These are phyloP conservation scores for Corythornis vintsioides DNA, from an alignment of 2,113 vertebrate species.

Conservation along the genomic window DNA sequence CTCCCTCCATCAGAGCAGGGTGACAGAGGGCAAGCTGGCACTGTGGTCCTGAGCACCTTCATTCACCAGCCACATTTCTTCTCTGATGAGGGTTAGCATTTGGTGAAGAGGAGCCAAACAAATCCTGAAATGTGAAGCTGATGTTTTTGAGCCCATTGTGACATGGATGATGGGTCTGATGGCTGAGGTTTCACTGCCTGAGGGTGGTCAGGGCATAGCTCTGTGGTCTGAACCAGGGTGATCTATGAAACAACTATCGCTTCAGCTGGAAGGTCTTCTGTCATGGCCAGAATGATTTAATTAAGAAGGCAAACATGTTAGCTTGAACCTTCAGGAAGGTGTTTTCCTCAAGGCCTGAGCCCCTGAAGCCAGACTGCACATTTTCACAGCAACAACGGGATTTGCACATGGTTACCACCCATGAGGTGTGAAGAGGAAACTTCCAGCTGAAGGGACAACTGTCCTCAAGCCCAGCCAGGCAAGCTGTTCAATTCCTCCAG, in stretches of 20 bases:
- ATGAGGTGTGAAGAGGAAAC: not conserved
- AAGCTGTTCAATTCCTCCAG: not conserved
- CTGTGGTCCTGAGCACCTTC: not conserved
- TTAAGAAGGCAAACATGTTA: not conserved
- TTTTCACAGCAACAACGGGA: not conserved
- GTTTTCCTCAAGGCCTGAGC: not conserved
- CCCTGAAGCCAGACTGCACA: not conserved
- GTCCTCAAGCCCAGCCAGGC: not conserved
- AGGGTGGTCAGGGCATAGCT: not conserved
- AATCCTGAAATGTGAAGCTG: not conserved
- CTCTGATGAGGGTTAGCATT: not conserved
- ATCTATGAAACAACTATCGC: not conserved
- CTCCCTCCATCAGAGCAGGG: not conserved
- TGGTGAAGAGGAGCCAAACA: not conserved
- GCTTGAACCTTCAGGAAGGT: not conserved
- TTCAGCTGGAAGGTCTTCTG: not conserved
- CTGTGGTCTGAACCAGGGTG: rapidly evolving
- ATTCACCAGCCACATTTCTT: not conserved
- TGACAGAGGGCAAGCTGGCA: not conserved
- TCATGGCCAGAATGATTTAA: rapidly evolving
- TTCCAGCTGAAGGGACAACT: not conserved
- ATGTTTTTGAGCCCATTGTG: rapidly evolving
- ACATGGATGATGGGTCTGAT: not conserved
- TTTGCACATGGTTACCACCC: not conserved
- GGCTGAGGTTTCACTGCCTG: not conserved